These are phyloP conservation scores for Psettodes erumei DNA, from an alignment of 2,113 vertebrate species.

Conservation along the genomic window DNA sequence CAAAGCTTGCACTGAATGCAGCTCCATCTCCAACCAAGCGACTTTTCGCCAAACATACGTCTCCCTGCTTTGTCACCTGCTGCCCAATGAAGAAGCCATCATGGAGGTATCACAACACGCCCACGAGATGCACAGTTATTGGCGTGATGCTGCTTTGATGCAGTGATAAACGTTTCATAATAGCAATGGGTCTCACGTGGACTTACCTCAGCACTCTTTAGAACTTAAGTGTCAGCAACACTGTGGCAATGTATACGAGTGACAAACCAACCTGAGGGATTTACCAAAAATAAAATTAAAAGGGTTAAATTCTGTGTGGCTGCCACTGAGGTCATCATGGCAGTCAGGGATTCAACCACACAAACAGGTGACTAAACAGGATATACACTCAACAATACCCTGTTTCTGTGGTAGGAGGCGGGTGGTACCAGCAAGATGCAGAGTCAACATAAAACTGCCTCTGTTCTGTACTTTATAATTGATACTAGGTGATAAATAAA, in stretches of 20 bases:
- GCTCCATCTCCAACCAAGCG: constrained; percentile 87
- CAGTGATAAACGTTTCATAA: not conserved
- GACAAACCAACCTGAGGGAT: not conserved
- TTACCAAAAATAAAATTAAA: not conserved
- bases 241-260: not conserved
- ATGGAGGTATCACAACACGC: constrained; percentile 85
- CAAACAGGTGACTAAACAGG: not conserved
- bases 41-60: constrained; percentile 94
- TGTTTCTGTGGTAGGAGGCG: not conserved
- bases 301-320: not conserved
- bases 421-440: not conserved
- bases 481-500: not conserved
- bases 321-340: not conserved
- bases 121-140: not conserved
- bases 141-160: not conserved
- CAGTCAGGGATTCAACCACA: not conserved
- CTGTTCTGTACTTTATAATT: not conserved
- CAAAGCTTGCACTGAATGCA: constrained; percentile 91
- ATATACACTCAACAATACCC: not conserved
- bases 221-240: not conserved
- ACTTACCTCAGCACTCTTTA: not conserved
- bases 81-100: constrained; percentile 95
- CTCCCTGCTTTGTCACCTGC: constrained; percentile 92
- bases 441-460: not conserved
- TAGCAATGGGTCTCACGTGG: not conserved